Evolutionary conservation across 1,140 invertebrate species (phyloP), one percentile per base, ranked within the genome.

Genomic region (Cydia strobilella): DNA sequence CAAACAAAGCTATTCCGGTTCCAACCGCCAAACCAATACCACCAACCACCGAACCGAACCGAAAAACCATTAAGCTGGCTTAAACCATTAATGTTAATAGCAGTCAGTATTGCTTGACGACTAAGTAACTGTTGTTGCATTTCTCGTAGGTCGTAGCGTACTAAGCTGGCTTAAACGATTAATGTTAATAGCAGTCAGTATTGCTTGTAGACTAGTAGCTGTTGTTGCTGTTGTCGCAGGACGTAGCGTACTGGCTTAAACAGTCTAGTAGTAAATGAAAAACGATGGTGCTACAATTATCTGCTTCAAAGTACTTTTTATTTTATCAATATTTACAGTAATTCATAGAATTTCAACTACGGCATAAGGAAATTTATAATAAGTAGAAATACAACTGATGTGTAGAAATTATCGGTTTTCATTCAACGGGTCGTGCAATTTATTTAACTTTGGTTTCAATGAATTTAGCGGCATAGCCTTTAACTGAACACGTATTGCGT

Each of bases 371-470:
- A 54, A 54, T 54, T 18, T n/a, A n/a, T 18, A 51, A 0, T 10
- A 54, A 54, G 4, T 18, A 18, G 51, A 18, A 54, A 7, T 1
- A 59, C 2, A 59, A 59, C 23, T 12, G 0, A 23, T 12, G 54
- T 23, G 18, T 59, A 59, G 18, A 23, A 59, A 59, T 10, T 20
- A 23, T 59, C 18, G 10, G 10, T 59, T 23, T 51, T 18, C 48
- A 51, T 51, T 51, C 48, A 20, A 59, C 18, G 4, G 20, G 1
- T 12, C 54, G 54, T 59, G 54, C 54, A 59, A 9, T 59, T 59
- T 59, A 59, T 54, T 51, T 59, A 59, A 59, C 54, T 59, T 59
- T 59, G 54, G 54, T 59, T 23, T 23, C 54, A 59, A 23, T 59
- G 0, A 23, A 59, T 10, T 59, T 59, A 31, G 3, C 31, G 35